Conservation (phyloP, 2,888 invertebrate genomes). For the Adineta ricciae region DNA sequence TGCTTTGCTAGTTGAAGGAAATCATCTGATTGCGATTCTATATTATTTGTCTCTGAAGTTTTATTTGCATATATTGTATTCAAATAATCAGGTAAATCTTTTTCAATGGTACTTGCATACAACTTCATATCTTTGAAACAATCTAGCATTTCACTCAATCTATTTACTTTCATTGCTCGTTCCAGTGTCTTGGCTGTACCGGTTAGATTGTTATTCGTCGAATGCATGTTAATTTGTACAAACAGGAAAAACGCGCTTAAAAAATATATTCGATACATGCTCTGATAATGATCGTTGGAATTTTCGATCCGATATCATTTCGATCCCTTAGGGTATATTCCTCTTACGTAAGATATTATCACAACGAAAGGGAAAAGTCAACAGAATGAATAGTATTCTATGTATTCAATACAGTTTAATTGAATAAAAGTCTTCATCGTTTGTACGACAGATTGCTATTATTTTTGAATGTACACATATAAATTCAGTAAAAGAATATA, state of each 20-base stretch:
- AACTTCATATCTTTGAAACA: not conserved
- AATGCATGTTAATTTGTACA: not conserved
- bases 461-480: too few species aligned
- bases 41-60: not conserved
- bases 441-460: too few species aligned
- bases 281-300: too few species aligned
- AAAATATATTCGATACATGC: too few species aligned
- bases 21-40: not conserved
- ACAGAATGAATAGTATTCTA: not conserved
- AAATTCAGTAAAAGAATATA: too few species aligned
- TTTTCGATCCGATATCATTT: too few species aligned
- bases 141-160: not conserved
- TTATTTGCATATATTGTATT: not conserved
- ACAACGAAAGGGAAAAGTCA: not conserved
- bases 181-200: not conserved
- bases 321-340: too few species aligned
- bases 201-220: not conserved
- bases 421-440: too few species aligned
- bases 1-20: not conserved
- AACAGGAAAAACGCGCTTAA: too few species aligned
- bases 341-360: too few species aligned
- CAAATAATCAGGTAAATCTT: not conserved
- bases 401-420: too few species aligned
- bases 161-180: not conserved
- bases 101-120: not conserved